Evolutionary conservation across 2,113 vertebrate genomes (phyloP), one percentile per base, ranked within the genome.

Genomic region (Clarias macrocephalus): DNA sequence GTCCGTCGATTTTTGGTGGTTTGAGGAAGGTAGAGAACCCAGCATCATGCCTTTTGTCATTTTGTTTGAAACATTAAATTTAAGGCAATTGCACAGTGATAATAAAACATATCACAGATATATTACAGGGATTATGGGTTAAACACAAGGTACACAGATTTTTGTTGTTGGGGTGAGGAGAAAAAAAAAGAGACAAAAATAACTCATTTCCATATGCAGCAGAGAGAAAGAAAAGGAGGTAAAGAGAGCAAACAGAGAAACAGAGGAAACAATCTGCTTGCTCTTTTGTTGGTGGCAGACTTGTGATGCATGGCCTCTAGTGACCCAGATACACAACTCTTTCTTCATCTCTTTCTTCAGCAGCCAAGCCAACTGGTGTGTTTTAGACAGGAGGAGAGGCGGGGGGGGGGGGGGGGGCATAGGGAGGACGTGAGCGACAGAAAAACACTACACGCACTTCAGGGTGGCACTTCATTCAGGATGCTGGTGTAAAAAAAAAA

Each of bases 251-350:
- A 73, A 33, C 28, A 68, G 80, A 89, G 90, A 86, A 89, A 87
- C 80, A 82, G 84, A 76, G 21, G 89, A 91, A 93, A 93, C 90
- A 92, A 93, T 93, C 94, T 93, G 90, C 89, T 91, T 63, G 76
- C 88, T 93, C 91, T 93, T 81, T 91, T 94, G 92, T 89, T 87
- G 89, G 90, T 88, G 84, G 90, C 89, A 89, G 93, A 95, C 91
- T 95, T 95, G 94, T 94, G 92, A 95, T 95, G 92, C 95, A 94
- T 92, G 93, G 94, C 94, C 94, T 92, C 92, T 92, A 92, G 93
- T 94, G 94, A 94, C 94, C 94, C 93, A 95, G 94, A 95, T 95
- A 93, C 92, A 93, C 91, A 89, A 86, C 91, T 90, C 79, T 88
- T 80, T 88, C 80, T 59, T 25, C 82, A 77, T 88, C 70, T 48